Evolutionary conservation across 2,888 invertebrate species (phyloP), one percentile per base, ranked within the genome.

Genomic region (Bellardia bayeri): DNA sequence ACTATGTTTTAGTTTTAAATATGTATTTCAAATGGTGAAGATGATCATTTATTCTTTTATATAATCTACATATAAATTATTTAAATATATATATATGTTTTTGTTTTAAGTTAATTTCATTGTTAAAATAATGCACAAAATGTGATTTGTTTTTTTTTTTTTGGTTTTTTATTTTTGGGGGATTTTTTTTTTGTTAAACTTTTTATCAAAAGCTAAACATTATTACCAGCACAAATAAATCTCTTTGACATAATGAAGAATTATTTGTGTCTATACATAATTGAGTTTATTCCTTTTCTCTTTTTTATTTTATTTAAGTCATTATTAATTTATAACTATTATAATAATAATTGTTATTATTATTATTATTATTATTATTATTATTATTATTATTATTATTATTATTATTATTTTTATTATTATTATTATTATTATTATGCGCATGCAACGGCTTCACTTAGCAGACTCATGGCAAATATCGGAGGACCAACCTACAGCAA

Each of bases 41-140:
- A 81, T 86, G 78, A 82, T 42, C 30, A 42, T 80, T 72, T 69
- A 23, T 64, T 84, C 49, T 71, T 64, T 83, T 63, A 71, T 84
- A 40, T 84, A 87, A 85, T 79, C 87, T 87, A 87, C 85, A 82
- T 87, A 85, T 82, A 87, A 87, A 87, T 87, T 87, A 87, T 85
- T 87, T 87, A 82, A 87, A 82, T 87, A 84, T 82, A 83, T 80
- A 80, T 86, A 75, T 82, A 56, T 76, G 40, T 71, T 45, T 79
- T 76, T 45, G 54, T 78, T 69, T 74, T 63, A 40, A 80, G 68
- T 78, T 69, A 85, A 83, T 85, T 88, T 86, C 86, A 72, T 88
- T 86, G 80, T 88, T 86, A 83, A 86, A 86, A 86, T 88, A 88
- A 87, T 87, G 87, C 87, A 87, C 87, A 87, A 87, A 85, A 87